A percentile compares a stretch with the other conserved stretches of the same genome.
Evolutionary conservation across 2,888 invertebrate species (phyloP).

Genomic region (Anthrax anthrax): DNA sequence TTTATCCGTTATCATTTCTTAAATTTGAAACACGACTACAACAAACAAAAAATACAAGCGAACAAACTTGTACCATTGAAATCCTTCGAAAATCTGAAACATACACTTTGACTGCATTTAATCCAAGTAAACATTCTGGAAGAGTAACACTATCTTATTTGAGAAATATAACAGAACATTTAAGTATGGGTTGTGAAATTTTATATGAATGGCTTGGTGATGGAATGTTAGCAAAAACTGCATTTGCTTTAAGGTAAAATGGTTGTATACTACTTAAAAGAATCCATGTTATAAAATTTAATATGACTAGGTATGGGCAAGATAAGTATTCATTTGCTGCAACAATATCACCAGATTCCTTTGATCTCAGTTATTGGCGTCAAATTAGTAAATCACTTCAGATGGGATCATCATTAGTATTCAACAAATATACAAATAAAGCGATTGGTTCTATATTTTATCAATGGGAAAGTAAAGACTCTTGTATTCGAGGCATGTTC

Average conservation of each 20-base stretch:
- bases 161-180: constrained; percentile 23
- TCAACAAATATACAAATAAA: constrained; percentile 19
- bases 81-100: constrained; percentile 22
- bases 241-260: constrained; percentile 21
- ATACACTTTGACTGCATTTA: constrained; percentile 24
- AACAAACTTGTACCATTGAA: constrained; percentile 24
- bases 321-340: constrained; percentile 24
- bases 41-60: constrained; percentile 15
- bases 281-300: too few relatives aligned
- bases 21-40: constrained; percentile 22
- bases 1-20: constrained; percentile 20
- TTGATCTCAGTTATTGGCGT: constrained; percentile 33
- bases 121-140: constrained; percentile 22
- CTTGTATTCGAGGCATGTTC: constrained; percentile 26
- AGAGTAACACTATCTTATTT: constrained; percentile 26
- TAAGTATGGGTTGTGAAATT: constrained; percentile 27
- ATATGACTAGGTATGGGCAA: constrained; percentile 19
- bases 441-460: constrained; percentile 29
- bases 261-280: background rate
- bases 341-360: constrained; percentile 24
- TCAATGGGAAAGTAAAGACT: constrained; percentile 28
- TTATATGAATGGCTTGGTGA: constrained; percentile 27
- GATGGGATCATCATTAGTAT: constrained; percentile 23
- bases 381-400: constrained; percentile 27
- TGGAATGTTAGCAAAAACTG: constrained; percentile 18